Percentiles rank a stretch among this genome's conserved stretches.
phyloP scores from a whole-genome alignment of 1,140 invertebrate genomes.

The Dryas iulia region DNA sequence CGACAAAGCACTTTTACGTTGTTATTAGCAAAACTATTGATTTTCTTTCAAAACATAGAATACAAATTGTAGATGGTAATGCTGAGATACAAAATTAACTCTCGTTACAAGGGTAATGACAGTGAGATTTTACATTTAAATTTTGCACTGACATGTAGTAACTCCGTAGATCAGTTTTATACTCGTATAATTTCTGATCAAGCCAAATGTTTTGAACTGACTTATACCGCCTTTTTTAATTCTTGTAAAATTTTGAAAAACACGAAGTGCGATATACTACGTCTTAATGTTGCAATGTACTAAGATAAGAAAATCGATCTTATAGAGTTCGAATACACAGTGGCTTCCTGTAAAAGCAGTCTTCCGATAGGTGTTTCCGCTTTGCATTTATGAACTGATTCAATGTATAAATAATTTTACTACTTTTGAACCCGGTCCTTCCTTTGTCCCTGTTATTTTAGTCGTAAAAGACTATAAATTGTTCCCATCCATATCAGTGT shows the following conservation, averaged over 20 bases:
- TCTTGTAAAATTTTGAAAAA: conserved; percentile 61
- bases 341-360: conserved; percentile 78
- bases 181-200: conserved; percentile 60
- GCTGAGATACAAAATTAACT: conserved; percentile 2
- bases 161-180: conserved; percentile 70
- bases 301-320: conserved; percentile 70
- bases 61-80: conserved; percentile 4
- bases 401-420: conserved; percentile 35
- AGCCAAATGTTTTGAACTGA: conserved; percentile 77
- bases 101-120: conserved; percentile 17
- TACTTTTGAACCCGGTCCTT: conserved; percentile 30
- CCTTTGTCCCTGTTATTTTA: conserved; percentile 23
- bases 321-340: conserved; percentile 71
- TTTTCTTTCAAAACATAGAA: conserved; percentile 13
- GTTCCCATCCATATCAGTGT: conserved; percentile 43
- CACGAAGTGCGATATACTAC: conserved; percentile 53
- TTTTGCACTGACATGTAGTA: conserved; percentile 27
- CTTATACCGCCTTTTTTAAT: conserved; percentile 66
- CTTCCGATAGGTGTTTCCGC: conserved; percentile 78
- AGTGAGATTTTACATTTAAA: conserved; percentile 18
- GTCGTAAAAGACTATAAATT: conserved; percentile 38
- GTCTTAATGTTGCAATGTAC: conserved; percentile 11
- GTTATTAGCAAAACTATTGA: neutral
- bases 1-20: neutral
- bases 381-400: conserved; percentile 70